phyloP scores from a whole-genome alignment of 2,113 vertebrate species.

The Paralichthys olivaceus region DNA sequence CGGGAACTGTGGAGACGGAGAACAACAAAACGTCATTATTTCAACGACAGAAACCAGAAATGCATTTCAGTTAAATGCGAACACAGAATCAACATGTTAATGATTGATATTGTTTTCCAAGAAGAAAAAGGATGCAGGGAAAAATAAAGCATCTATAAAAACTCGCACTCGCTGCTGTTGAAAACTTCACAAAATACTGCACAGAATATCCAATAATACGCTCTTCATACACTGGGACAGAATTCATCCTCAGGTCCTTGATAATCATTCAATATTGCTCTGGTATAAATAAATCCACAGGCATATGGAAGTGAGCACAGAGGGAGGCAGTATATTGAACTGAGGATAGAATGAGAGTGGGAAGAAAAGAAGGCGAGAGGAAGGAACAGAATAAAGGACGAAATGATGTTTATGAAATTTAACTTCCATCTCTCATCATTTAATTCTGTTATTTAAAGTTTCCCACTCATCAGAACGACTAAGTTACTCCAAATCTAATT shows the following conservation, averaged over 20 bases:
- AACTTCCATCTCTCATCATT: too few relatives aligned
- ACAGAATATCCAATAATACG: too few relatives aligned
- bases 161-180: too few relatives aligned
- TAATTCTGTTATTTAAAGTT: too few relatives aligned
- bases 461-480: background rate
- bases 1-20: slow-evolving; percentile 86
- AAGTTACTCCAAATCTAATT: background rate
- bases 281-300: background rate
- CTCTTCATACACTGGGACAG: too few relatives aligned
- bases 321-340: background rate
- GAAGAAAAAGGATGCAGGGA: too few relatives aligned
- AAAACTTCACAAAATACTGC: too few relatives aligned
- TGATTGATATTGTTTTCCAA: too few relatives aligned
- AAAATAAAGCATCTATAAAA: too few relatives aligned
- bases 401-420: background rate
- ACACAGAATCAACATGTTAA: background rate
- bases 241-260: too few relatives aligned
- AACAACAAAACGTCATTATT: background rate
- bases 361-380: background rate
- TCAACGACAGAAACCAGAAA: background rate
- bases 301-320: background rate
- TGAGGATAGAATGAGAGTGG: background rate
- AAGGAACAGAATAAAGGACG: background rate
- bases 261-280: background rate
- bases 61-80: background rate